Conservation (phyloP, 2,113 vertebrate species). For the Paedocypris sp. region DNA sequence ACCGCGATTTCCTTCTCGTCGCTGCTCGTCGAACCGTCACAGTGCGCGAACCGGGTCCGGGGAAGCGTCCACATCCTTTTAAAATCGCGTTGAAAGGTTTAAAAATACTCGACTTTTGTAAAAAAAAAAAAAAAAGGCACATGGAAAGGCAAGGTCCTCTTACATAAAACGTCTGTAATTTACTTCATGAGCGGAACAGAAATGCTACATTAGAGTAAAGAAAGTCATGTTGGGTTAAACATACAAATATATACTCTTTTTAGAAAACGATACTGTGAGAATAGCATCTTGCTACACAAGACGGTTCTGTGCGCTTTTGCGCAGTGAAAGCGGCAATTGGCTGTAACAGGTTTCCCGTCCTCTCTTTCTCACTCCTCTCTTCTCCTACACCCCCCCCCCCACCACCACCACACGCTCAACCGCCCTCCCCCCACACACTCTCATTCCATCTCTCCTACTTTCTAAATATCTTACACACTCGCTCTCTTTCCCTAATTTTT, state of each 20-base stretch:
- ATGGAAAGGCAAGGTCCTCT: neutral
- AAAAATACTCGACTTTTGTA: neutral
- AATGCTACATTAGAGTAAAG: neutral
- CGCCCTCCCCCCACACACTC: no score
- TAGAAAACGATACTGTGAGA: neutral
- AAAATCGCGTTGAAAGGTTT: neutral
- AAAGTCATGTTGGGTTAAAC: neutral
- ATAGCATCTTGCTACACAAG: neutral
- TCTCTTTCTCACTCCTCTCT: neutral
- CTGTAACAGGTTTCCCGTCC: conserved; percentile 2
- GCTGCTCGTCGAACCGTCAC: conserved; percentile 34
- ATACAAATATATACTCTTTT: neutral
- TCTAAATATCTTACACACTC: no score
- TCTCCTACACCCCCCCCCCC: neutral
- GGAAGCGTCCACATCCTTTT: conserved; percentile 30
- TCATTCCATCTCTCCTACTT: no score
- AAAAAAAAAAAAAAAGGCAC: no score
- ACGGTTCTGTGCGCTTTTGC: neutral
- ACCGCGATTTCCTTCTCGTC: conserved; percentile 77
- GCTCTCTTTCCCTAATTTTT: no score
- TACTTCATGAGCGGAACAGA: neutral
- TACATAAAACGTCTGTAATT: neutral
- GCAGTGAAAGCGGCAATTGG: conserved; percentile 14
- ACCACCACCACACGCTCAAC: no score
- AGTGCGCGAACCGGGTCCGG: conserved; percentile 13